A percentile compares a stretch with the other conserved stretches of the same genome.
Evolutionary conservation across 1,140 invertebrate species (phyloP).

Genomic region (Nasonia longicornis): DNA sequence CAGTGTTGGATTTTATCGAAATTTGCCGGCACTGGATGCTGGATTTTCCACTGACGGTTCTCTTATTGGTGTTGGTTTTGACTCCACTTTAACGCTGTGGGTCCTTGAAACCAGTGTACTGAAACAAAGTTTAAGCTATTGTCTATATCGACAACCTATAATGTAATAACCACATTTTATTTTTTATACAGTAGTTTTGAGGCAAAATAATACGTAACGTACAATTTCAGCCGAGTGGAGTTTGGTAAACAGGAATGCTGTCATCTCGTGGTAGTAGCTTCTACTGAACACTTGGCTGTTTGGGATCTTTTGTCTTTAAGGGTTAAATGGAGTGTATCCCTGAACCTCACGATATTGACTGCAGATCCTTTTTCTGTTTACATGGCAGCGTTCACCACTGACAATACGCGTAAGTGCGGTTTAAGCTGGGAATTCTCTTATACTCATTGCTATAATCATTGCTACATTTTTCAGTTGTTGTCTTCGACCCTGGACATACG

Average conservation of each 20-base stretch:
- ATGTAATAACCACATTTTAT: conserved; percentile 52
- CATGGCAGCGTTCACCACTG: conserved; percentile 76
- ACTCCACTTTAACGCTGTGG: conserved; percentile 79
- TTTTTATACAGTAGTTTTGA: conserved; percentile 8
- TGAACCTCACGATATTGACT: conserved; percentile 69
- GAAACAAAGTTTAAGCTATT: conserved; percentile 67
- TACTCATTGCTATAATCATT: too few relatives aligned
- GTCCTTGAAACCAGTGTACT: conserved; percentile 70
- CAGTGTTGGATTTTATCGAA: conserved; percentile 75
- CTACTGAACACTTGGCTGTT: conserved; percentile 71
- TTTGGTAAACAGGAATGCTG: conserved; percentile 77
- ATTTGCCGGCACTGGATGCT: conserved; percentile 70
- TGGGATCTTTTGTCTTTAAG: conserved; percentile 81
- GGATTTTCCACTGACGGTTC: conserved; percentile 84
- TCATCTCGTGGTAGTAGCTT: conserved; percentile 75
- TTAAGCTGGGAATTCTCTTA: not conserved
- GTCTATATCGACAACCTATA: conserved; percentile 58
- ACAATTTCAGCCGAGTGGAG: conserved; percentile 68
- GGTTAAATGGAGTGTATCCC: conserved; percentile 72
- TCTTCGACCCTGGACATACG: conserved; percentile 73
- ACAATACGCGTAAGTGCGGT: conserved; percentile 71
- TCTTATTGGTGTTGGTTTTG: conserved; percentile 79
- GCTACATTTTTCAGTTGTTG: conserved; percentile 67
- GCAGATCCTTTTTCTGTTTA: conserved; percentile 74
- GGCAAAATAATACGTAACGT: not conserved